A percentile compares a stretch with the other conserved stretches of the same genome.
Conservation (phyloP, 1,140 invertebrate species). For the Anastatus disparis region DNA sequence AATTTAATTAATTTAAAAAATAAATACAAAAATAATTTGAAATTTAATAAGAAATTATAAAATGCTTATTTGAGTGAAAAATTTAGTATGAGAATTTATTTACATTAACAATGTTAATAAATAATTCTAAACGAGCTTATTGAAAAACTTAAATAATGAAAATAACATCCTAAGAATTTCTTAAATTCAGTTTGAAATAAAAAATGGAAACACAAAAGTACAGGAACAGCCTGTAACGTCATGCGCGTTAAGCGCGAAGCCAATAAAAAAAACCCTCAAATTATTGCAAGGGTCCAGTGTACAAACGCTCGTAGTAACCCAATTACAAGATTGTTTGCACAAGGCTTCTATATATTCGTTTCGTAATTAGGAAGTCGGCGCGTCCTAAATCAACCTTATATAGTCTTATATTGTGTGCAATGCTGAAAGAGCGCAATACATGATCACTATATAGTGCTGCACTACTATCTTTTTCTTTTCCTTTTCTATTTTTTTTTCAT, state of each 20-base stretch:
- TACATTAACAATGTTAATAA: no score
- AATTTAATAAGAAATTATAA: background rate
- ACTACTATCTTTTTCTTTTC: no score
- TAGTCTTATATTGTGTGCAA: background rate
- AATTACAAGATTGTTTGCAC: conserved; percentile 49
- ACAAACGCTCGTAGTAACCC: conserved; percentile 36
- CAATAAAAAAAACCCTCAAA: background rate
- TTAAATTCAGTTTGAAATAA: background rate
- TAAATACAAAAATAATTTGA: no score
- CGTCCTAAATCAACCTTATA: conserved; percentile 50
- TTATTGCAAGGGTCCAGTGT: background rate
- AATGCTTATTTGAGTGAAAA: background rate
- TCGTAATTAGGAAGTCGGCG: conserved; percentile 49
- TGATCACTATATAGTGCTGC: background rate
- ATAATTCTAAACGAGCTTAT: no score
- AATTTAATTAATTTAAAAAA: no score
- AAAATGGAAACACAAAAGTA: background rate
- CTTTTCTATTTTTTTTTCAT: no score
- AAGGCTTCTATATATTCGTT: conserved; percentile 43
- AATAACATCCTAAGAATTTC: background rate
- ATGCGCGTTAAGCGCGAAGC: background rate
- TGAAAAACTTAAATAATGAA: no score
- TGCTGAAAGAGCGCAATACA: conserved; percentile 18
- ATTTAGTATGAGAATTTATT: no score
- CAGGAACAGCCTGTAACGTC: background rate